Conservation (phyloP, 2,113 vertebrate species). For the Odocoileus virginianus region DNA sequence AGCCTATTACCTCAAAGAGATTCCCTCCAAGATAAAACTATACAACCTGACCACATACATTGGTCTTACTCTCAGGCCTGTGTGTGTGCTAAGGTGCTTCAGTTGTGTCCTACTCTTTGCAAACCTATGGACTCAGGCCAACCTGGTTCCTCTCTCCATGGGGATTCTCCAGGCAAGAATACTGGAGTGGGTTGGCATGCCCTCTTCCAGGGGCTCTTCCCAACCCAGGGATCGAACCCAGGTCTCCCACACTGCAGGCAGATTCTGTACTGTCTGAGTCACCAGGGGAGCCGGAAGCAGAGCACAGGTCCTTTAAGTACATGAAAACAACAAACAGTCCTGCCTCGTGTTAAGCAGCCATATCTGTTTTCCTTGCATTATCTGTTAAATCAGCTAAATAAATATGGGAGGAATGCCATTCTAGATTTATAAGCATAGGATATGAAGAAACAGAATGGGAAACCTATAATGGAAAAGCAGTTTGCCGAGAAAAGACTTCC, state of each 20-base stretch:
- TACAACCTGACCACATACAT: neutral
- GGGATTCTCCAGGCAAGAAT: neutral
- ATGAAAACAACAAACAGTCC: neutral
- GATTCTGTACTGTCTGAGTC: neutral
- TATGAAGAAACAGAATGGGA: neutral
- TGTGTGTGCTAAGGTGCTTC: neutral
- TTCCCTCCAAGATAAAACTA: neutral
- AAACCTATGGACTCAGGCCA: neutral
- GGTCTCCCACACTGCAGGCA: neutral
- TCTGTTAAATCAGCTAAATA: neutral
- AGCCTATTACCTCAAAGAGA: neutral
- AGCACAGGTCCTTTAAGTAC: neutral
- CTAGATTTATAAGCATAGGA: neutral
- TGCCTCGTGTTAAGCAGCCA: neutral
- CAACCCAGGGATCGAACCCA: neutral
- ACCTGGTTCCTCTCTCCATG: neutral
- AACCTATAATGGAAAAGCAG: neutral
- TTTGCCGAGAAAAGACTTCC: neutral
- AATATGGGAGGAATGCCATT: neutral
- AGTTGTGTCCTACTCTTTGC: neutral
- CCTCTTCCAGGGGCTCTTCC: neutral
- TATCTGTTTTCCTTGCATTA: neutral
- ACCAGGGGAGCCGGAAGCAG: neutral
- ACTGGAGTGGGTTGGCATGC: neutral
- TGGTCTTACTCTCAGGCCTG: neutral